Base-by-base conservation (phyloP, 2,113 vertebrate species). In the Noturus placidus region DNA sequence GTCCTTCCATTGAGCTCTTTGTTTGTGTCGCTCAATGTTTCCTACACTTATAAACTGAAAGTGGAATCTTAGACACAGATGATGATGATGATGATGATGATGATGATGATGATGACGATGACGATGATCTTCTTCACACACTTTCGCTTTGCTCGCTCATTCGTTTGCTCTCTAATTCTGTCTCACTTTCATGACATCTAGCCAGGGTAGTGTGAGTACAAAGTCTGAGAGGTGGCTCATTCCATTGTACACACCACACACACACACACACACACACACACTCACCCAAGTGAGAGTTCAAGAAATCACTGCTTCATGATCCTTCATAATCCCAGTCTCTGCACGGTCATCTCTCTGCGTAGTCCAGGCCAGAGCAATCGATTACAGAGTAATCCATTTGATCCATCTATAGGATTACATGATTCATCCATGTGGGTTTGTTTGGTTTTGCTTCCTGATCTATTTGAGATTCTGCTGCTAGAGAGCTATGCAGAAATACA, bases 401-500 rank as follows among this genome's bases (percentile, higher is more conserved):
- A 86, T 89, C 78, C 78, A 84, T 87, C 77, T 46, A 59, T 46
- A 69, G 85, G 87, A 88, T 87, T 87, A 70, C 57, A 30, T 30
- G 50, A 87, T 86, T 50, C 38, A 87, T 88, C 85, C 78, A 67
- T 88, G 77, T 74, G 82, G 70, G 65, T 86, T 90, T 87, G 80
- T 89, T 90, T 89, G 84, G 85, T 82, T 89, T 96, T 95, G 94
- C 95, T 96, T 95, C 93, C 92, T 93, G 88, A 82, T 83, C 52
- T 79, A 85, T 89, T 90, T 78, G 87, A 4, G 95, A 93, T 94
- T 96, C 96, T 96, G 96, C 96, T 97, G 96, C 96, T 96, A 95
- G 95, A 94, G 94, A 93, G 95, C 96, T 97, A 96, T 97, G 96
- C 96, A 96, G 97, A 96, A 95, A 96, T n/a, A 6, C 25, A 35